Evolutionary conservation across 92 coral and sea anemone genomes (phyloP), one percentile per base, ranked within the genome.

Genomic region (Pocillopora meandrina): DNA sequence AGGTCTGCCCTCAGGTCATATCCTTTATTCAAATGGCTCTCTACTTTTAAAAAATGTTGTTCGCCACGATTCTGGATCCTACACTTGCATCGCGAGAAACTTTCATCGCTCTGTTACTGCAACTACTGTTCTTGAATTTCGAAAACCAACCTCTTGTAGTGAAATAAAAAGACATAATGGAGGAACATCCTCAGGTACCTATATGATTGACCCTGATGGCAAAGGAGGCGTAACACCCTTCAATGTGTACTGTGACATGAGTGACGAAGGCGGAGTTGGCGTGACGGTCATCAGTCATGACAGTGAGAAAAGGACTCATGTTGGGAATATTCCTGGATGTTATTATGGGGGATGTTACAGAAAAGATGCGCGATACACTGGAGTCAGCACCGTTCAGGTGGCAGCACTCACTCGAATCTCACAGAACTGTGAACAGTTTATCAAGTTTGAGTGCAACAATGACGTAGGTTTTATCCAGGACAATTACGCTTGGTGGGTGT

Each of bases 211-310:
- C 72, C 72, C 72, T 67, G 72, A 67, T 67, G 82, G 75, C 64
- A 13, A 77, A 31, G 87, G 82, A 65, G 74, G 64, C 52, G 82
- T 71, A 64, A 17, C 72, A 26, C 72, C 49, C 72, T 67, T 67
- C 49, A 58, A 47, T 2, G 91, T 87, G 58, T 87, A 62, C 83
- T 87, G 91, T 76, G 87, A 87, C 77, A 87, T 87, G 91, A 59
- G 72, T 87, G 87, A 76, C 91, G 70, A 87, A 70, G 91, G 83
- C 1, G 87, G 91, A 14, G 69, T 80, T 1, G 90, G 90, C 57
- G 82, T 87, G 86, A 87, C 90, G 36, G 76, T 87, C 55, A 72
- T 87, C 56, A 73, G 89, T 71, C 89, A 86, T 66, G 85, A 86
- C 74, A 79, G 79, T 72, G 85, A 86, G 85, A 61, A 13, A n/a